These are phyloP conservation scores for Rachycentron canadum DNA, from an alignment of 2,797 vertebrate species.

Conservation along the genomic window DNA sequence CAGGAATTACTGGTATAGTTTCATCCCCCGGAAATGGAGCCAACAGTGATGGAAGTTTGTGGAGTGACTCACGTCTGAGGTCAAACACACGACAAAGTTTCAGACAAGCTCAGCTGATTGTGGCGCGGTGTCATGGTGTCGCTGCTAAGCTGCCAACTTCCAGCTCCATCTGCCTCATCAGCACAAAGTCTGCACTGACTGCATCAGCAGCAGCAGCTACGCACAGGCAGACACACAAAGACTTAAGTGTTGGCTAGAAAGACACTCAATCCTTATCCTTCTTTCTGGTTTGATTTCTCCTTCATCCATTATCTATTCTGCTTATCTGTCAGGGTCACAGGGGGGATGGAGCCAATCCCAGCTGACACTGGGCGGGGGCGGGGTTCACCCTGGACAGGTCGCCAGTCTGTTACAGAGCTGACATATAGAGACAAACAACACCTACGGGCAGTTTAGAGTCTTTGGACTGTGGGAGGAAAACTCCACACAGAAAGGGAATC, in stretches of 20 bases:
- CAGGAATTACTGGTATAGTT: not conserved
- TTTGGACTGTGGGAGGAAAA: too few species aligned
- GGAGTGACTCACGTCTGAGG: not conserved
- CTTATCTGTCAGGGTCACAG: too few species aligned
- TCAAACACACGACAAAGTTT: slow-evolving; percentile 7
- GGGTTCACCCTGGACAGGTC: too few species aligned
- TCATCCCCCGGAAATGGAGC: not conserved
- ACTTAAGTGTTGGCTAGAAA: slow-evolving; percentile 17
- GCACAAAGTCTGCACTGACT: slow-evolving; percentile 57
- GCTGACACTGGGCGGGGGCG: too few species aligned
- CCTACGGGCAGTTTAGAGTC: too few species aligned
- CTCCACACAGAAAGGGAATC: too few species aligned
- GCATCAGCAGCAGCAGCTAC: slow-evolving; percentile 31
- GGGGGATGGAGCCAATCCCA: too few species aligned
- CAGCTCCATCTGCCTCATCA: slow-evolving; percentile 62
- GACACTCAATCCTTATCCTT: not conserved
- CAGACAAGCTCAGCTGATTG: slow-evolving; percentile 59
- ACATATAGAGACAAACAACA: too few species aligned
- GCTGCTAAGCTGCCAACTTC: slow-evolving; percentile 40
- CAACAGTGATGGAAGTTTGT: not conserved
- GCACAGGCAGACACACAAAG: slow-evolving; percentile 26
- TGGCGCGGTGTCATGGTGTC: slow-evolving; percentile 30
- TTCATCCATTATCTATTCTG: too few species aligned
- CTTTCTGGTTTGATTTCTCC: not conserved
- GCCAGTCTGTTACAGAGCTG: too few species aligned